Percentiles rank a stretch among this genome's conserved stretches.
These are phyloP conservation scores for Hephaestus fuliginosus DNA, from an alignment of 2,797 vertebrate species.

Conservation along the genomic window DNA sequence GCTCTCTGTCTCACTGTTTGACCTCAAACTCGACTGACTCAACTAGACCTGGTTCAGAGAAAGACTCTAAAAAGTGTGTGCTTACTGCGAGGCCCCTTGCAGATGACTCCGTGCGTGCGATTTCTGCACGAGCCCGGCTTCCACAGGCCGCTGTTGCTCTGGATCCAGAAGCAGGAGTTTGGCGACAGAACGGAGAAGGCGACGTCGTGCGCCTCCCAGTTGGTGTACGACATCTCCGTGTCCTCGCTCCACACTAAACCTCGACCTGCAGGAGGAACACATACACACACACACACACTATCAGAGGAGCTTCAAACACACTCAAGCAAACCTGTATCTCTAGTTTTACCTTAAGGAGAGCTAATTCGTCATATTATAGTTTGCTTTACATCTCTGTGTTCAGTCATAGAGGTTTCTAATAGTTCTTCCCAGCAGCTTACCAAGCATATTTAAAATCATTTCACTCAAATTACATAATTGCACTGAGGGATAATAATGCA, in stretches of 20 bases:
- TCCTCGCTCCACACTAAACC: slow-evolving; percentile 93
- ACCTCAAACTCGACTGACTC: neutral
- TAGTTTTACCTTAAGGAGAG: slow-evolving; percentile 14
- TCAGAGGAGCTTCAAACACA: slow-evolving; percentile 1
- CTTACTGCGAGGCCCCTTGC: slow-evolving; percentile 92
- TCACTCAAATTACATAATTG: slow-evolving; percentile 17
- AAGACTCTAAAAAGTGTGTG: neutral
- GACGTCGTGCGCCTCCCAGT: slow-evolving; percentile 92
- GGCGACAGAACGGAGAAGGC: slow-evolving; percentile 93
- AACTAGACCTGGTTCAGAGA: neutral
- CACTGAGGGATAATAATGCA: slow-evolving; percentile 12
- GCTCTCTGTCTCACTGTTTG: neutral
- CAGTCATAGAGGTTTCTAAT: slow-evolving; percentile 6
- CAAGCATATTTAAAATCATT: slow-evolving; percentile 29
- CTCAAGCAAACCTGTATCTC: neutral
- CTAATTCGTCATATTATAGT: neutral
- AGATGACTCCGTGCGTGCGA: slow-evolving; percentile 94
- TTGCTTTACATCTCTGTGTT: slow-evolving; percentile 5
- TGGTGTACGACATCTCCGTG: slow-evolving; percentile 90
- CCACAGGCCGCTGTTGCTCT: slow-evolving; percentile 95
- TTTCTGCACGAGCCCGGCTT: slow-evolving; percentile 93
- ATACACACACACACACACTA: neutral
- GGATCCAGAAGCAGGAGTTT: slow-evolving; percentile 98
- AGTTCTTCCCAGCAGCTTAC: slow-evolving; percentile 14
- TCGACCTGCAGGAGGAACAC: slow-evolving; percentile 82